A percentile compares a stretch with the other conserved stretches of the same genome.
Evolutionary conservation across 2,888 invertebrate genomes (phyloP).

Genomic region (Mactromeris polynyma): DNA sequence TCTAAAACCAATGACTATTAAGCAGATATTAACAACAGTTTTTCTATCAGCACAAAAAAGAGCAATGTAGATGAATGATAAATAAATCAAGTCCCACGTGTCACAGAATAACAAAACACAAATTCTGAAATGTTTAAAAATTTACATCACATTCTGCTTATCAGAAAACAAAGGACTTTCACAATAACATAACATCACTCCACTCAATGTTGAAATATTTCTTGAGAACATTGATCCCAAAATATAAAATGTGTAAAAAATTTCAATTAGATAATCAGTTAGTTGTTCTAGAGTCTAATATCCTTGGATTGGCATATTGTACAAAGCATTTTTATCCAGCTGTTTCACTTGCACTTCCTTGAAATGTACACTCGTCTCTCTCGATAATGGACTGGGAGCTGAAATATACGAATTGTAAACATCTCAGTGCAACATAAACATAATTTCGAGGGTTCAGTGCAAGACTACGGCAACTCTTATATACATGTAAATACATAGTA

Average conservation of each 20-base stretch:
- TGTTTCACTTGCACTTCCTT: constrained; percentile 83
- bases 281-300: constrained; percentile 49
- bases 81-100: too few species aligned
- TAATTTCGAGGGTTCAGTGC: too few species aligned
- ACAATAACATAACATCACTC: neutral
- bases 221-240: neutral
- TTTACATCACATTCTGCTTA: neutral
- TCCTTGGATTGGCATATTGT: constrained; percentile 81
- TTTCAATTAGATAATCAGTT: neutral
- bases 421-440: too few species aligned
- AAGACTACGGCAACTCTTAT: too few species aligned
- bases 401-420: constrained; percentile 26
- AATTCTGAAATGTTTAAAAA: too few species aligned
- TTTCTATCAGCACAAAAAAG: too few species aligned
- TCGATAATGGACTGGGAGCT: constrained; percentile 57
- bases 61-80: too few species aligned
- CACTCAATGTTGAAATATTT: neutral
- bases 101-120: too few species aligned
- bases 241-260: neutral
- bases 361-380: constrained; percentile 83
- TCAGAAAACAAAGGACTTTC: neutral
- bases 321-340: constrained; percentile 80
- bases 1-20: too few species aligned
- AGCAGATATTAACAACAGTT: too few species aligned
- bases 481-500: too few species aligned